Base-by-base conservation (phyloP, 2,113 vertebrate species). In the Gavia stellata region DNA sequence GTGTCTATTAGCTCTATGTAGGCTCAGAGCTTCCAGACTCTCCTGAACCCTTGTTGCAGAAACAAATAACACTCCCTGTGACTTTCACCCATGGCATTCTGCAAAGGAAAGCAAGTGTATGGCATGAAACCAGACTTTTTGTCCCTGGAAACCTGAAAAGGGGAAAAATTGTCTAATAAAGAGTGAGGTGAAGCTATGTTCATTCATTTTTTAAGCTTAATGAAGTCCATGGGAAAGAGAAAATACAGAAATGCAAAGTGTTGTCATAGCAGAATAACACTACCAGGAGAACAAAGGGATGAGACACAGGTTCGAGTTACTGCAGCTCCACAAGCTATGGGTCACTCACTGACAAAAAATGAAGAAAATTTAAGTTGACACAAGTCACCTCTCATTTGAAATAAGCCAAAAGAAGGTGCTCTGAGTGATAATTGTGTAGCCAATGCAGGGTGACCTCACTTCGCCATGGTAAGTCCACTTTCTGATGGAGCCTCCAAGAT, bases 91-190 rank as follows among this genome's bases (percentile, higher is more conserved):
- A 4, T 8, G 18, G 29, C 38, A 44, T 56, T 56, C 71, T 81
- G 36, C 49, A 78, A 82, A 72, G 3, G 2, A 89, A 86, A 81
- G 47, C 10, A 92, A 81, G 77, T 44, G 5, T n/a, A 49, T 50
- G 90, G 53, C 42, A 56, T 14, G 70, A 90, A 88, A 34, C 12
- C 20, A 85, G 66, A 66, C 17, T 62, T 71, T 71, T 3, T 63
- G 29, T 67, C 58, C 25, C 33, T 61, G 31, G 25, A 65, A 87
- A 89, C 18, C 20, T 52, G 47, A 75, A 95, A 90, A 67, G 9
- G 12, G 25, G 4, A 0, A 4, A 17, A 68, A 70, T 3, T 1
- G 0, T 62, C 45, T 79, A 70, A 61, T 58, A 74, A 83, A 83
- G 10, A 83, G 19, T 61, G 26, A 73, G 23, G 33, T 45, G 4